Base-by-base conservation (phyloP, 2,888 invertebrate genomes). In the Linyphia triangularis region DNA sequence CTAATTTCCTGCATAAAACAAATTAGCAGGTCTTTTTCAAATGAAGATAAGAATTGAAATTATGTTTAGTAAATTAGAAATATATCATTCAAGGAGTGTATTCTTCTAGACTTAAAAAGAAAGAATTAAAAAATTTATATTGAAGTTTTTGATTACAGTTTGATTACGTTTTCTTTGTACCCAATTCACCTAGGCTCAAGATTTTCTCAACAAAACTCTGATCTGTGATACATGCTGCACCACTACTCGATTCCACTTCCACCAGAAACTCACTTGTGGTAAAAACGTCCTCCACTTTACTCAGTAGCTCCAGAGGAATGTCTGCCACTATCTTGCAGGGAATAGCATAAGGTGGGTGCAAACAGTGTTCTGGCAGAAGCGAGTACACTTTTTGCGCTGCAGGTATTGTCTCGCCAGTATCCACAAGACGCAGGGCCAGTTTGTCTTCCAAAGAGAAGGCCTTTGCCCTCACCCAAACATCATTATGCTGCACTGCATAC, bases 261-360 rank as follows among this genome's bases (percentile, higher is more conserved):
- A 51, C 51, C 51, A 10, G 13, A n/a, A 51, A 51, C n/a, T 51
- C 51, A 16, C 16, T n/a, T 51, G 51, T 5, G 5, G 13, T n/a
- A 3, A 51, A n/a, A 5, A 51, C 51, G 5, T 16, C n/a, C n/a
- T n/a, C n/a, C 16, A n/a, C 51, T 16, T 51, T 51, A 13, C n/a
- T n/a, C 13, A 51, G 51, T 5, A 13, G 1, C n/a, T 51, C 51
- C n/a, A n/a, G 5, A 3, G 43, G 30, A 1, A 88, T 19, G n/a
- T n/a, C n/a, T n/a, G n/a, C n/a, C n/a, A n/a, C n/a, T n/a, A n/a
- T n/a, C 13, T 63, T 30, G 63, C 88, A 88, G 2, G 22, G 63
- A 30, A 88, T 33, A 5, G 88, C 82, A 83, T 30, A 88, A 33
- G 88, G 82, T 4, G 88, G 88, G 4, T 77, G 69, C 4, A 82